Base-by-base conservation (phyloP, 2,888 invertebrate genomes). In the Tinea trinotella region DNA sequence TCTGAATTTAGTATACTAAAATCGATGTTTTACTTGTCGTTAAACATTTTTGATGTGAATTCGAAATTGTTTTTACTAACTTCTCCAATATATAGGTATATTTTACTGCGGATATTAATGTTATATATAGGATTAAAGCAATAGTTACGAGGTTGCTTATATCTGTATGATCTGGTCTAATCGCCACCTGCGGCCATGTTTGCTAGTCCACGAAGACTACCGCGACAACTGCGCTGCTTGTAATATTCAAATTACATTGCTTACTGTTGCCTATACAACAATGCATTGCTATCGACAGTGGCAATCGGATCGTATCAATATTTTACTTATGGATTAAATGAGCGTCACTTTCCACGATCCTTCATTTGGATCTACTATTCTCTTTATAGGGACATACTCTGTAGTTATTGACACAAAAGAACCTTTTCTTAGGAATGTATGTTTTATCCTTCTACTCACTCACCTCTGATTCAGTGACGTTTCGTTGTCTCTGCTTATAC, bases 131-230 rank as follows among this genome's bases (percentile, higher is more conserved):
- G 9, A 24, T 24, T 9, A 24, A 40, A n/a, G n/a, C 13, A 13
- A 40, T 40, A 35, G 35, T 35, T 35, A 35, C 35, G 35, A 7
- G 30, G 9, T 30, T 40, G 40, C 13, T 12, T 40, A 40, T 57
- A 56, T 56, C 56, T n/a, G 17, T 4, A 24, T 40, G 44, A 54
- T 56, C 52, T 52, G 17, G 57, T 71, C 68, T 72, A 74, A 80
- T 80, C 79, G 75, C 61, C 80, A 82, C 82, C 82, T 77, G 78
- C 70, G 79, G 74, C 76, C 68, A 64, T 64, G 63, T 67, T 62
- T 62, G 65, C 68, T 70, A 50, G 56, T 59, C 64, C 67, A 71
- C 64, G 65, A 63, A 60, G 62, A 63, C 40, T 18, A 22, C 66
- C 59, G 65, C 70, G 74, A 81, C 79, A 75, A 66, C 69, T 63